These are phyloP conservation scores for Phthorimaea operculella DNA, from an alignment of 1,140 invertebrate genomes.

Conservation along the genomic window DNA sequence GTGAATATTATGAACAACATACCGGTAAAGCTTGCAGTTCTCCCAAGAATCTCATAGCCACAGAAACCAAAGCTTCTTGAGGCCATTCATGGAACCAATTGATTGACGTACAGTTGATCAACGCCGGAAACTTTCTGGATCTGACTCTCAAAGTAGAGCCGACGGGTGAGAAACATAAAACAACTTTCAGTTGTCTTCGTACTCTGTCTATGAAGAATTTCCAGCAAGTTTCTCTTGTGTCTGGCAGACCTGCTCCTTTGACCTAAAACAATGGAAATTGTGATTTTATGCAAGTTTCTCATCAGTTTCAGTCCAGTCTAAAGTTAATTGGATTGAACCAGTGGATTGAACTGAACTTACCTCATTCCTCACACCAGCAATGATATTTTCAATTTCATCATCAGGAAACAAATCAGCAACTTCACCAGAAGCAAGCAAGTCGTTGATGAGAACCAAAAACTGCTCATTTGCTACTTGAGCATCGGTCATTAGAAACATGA, in stretches of 20 bases:
- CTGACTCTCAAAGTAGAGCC: slow-evolving; percentile 90
- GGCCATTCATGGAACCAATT: slow-evolving; percentile 99
- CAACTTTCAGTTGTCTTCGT: slow-evolving; percentile 88
- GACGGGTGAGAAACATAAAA: slow-evolving; percentile 94
- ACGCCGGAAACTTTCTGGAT: slow-evolving; percentile 94
- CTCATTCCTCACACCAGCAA: slow-evolving; percentile 88
- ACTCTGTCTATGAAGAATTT: slow-evolving; percentile 97
- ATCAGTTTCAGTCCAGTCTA: too few relatives aligned
- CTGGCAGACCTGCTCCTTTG: slow-evolving; percentile 85
- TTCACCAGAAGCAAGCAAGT: slow-evolving; percentile 95
- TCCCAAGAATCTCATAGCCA: slow-evolving; percentile 88
- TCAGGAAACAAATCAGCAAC: slow-evolving; percentile 95
- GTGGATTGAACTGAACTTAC: slow-evolving; percentile 47
- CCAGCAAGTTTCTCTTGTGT: slow-evolving; percentile 97
- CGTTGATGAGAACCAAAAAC: slow-evolving; percentile 95
- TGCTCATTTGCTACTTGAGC: slow-evolving; percentile 95
- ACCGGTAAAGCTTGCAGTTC: slow-evolving; percentile 84
- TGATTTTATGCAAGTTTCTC: background rate
- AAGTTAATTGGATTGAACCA: too few relatives aligned
- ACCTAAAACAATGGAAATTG: slow-evolving; percentile 58
- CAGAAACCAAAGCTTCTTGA: slow-evolving; percentile 93
- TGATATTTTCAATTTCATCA: slow-evolving; percentile 96
- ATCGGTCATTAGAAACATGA: slow-evolving; percentile 96
- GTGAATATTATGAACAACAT: slow-evolving; percentile 24
- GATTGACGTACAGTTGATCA: slow-evolving; percentile 94